These are phyloP conservation scores for Erpobdella octoculata DNA, from an alignment of 2,888 invertebrate species.

Conservation along the genomic window DNA sequence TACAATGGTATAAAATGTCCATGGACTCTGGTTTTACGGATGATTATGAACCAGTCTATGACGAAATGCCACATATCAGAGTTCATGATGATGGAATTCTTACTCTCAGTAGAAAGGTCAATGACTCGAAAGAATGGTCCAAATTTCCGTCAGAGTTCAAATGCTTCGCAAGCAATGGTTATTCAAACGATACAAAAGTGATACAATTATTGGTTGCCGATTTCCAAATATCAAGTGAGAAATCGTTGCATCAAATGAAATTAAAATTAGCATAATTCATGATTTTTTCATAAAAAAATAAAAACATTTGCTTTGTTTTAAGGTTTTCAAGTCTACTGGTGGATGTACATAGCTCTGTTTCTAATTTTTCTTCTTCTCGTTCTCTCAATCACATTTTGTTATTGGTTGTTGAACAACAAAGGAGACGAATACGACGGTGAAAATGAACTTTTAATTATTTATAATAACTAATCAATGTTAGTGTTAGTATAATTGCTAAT, in stretches of 20 bases:
- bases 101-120: not conserved
- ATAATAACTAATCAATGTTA: no score
- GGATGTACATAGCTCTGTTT: not conserved
- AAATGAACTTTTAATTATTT: no score
- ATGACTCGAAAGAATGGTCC: slow-evolving; percentile 1
- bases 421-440: slow-evolving; percentile 3
- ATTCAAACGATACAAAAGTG: not conserved
- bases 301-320: not conserved
- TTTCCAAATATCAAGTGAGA: no score
- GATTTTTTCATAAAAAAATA: no score
- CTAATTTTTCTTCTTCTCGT: not conserved
- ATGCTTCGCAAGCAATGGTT: slow-evolving; percentile 15
- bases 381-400: not conserved
- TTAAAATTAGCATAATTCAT: no score
- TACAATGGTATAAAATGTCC: not conserved
- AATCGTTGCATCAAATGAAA: no score
- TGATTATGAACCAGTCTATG: not conserved
- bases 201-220: not conserved
- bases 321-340: not conserved
- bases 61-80: not conserved
- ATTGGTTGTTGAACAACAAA: not conserved
- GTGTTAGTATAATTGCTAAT: no score
- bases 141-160: not conserved
- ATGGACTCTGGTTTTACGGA: not conserved
- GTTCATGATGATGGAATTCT: not conserved